These are phyloP conservation scores for Unio pictorum DNA, from an alignment of 2,888 invertebrate species.

Conservation along the genomic window DNA sequence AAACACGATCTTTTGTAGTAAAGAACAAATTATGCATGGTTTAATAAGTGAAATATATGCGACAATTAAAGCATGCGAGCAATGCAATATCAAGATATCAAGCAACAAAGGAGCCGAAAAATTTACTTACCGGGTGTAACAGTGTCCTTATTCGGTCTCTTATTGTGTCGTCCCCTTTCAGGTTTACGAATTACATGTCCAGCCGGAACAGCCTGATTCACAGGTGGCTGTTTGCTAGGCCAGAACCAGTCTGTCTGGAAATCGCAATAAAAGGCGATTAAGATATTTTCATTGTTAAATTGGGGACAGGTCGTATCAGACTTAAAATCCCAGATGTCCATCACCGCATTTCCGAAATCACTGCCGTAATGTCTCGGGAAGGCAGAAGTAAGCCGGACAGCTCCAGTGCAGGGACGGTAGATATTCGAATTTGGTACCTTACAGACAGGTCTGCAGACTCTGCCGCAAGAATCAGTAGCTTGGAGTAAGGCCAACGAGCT, in stretches of 20 bases:
- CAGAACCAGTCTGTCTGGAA: conserved; percentile 48
- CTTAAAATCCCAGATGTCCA: conserved; percentile 52
- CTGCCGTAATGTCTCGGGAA: conserved; percentile 45
- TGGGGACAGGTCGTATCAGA: conserved; percentile 43
- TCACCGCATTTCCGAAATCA: conserved; percentile 48
- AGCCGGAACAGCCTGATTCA: neutral
- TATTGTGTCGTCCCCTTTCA: conserved; percentile 7
- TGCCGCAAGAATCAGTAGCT: conserved; percentile 58
- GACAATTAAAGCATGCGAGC: too few species aligned
- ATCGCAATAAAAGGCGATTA: conserved; percentile 61
- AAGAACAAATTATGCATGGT: too few species aligned
- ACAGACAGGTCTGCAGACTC: conserved; percentile 59
- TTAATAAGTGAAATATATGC: too few species aligned
- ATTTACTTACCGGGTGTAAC: too few species aligned
- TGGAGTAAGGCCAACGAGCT: conserved; percentile 39
- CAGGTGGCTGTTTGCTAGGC: conserved; percentile 23
- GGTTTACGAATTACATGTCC: conserved; percentile 12
- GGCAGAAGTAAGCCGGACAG: conserved; percentile 40
- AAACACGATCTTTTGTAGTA: too few species aligned
- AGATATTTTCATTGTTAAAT: conserved; percentile 45
- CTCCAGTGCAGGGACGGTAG: conserved; percentile 53
- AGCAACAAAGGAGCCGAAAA: too few species aligned
- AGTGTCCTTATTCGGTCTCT: too few species aligned
- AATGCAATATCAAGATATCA: too few species aligned
- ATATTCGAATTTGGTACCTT: conserved; percentile 38